Conservation (phyloP, 2,113 vertebrate genomes). For the Urocynchramus pylzowi region DNA sequence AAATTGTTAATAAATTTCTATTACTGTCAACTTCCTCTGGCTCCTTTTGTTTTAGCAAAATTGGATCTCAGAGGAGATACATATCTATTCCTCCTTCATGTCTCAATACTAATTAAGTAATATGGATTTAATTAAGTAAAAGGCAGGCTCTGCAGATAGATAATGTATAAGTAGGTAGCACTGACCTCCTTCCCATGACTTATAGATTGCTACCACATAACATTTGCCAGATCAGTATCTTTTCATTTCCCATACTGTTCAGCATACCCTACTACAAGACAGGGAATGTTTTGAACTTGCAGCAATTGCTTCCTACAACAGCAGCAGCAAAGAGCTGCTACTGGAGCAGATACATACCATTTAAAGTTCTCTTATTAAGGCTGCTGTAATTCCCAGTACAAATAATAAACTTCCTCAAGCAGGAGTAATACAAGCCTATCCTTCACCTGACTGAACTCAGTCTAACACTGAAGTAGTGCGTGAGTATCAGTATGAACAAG, state of each 20-base stretch:
- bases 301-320: neutral
- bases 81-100: neutral
- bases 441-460: neutral
- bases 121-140: slow-evolving; percentile 7
- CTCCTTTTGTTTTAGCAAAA: slow-evolving; percentile 25
- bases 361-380: neutral
- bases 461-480: neutral
- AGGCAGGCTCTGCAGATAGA: neutral
- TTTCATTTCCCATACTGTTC: neutral
- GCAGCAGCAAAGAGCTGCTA: neutral
- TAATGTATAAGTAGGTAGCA: neutral
- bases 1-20: slow-evolving; percentile 17
- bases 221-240: neutral
- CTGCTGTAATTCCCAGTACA: neutral
- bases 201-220: neutral
- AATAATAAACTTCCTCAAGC: neutral
- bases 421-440: neutral
- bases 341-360: neutral
- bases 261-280: neutral
- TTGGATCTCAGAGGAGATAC: neutral
- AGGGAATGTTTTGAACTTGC: neutral
- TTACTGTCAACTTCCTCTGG: neutral
- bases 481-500: neutral
- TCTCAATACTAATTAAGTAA: slow-evolving; percentile 21
- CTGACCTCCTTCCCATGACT: neutral